Conservation (phyloP, 1,140 invertebrate genomes). For the Camponotus pennsylvanicus region DNA sequence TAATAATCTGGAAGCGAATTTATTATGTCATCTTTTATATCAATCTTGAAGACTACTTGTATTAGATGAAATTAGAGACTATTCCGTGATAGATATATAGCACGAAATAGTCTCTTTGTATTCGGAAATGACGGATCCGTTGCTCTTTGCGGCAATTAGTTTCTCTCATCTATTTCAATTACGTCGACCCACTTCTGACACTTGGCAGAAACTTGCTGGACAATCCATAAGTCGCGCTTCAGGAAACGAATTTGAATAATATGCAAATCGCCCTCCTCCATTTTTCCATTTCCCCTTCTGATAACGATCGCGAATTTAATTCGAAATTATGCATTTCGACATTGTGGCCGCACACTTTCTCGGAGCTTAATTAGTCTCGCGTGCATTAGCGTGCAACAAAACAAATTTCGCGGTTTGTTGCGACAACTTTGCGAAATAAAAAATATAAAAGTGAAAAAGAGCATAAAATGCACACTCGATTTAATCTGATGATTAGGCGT, state of each 20-base stretch:
- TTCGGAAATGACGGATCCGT: conserved; percentile 10
- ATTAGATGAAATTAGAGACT: neutral
- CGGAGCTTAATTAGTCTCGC: conserved; percentile 33
- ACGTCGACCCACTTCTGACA: conserved; percentile 48
- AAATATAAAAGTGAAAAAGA: neutral
- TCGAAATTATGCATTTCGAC: conserved; percentile 29
- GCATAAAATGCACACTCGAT: neutral
- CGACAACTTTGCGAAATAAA: conserved; percentile 33
- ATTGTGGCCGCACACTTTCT: conserved; percentile 18
- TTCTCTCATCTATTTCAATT: conserved; percentile 63
- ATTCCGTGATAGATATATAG: neutral
- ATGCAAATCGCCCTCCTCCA: conserved; percentile 1
- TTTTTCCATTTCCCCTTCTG: conserved; percentile 7
- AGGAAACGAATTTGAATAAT: conserved; percentile 2
- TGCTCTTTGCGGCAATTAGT: conserved; percentile 39
- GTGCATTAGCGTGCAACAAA: conserved; percentile 15
- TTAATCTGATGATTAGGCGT: neutral
- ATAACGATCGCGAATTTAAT: conserved; percentile 27
- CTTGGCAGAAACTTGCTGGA: conserved; percentile 16
- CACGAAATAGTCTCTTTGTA: conserved; percentile 14
- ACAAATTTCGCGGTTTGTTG: conserved; percentile 8
- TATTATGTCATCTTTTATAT: neutral
- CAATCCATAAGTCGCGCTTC: conserved; percentile 19
- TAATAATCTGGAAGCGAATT: neutral
- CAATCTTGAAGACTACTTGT: neutral